phyloP scores from a whole-genome alignment of 2,888 invertebrate species.

The Lottia gigantea region DNA sequence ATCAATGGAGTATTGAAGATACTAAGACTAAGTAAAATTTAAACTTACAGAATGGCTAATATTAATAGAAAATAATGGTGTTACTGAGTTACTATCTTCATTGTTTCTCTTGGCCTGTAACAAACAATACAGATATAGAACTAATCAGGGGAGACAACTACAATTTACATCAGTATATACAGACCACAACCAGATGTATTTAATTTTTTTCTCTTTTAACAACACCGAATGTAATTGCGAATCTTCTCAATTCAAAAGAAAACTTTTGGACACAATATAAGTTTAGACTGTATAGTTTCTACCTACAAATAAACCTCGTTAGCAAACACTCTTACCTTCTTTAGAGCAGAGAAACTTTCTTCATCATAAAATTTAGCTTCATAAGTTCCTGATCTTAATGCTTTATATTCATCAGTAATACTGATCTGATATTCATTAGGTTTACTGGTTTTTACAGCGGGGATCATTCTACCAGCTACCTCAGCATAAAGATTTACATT shows the following conservation, averaged over 20 bases:
- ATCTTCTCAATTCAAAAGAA: too few relatives aligned
- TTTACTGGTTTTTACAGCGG: slow-evolving; percentile 81
- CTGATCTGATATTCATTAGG: slow-evolving; percentile 89
- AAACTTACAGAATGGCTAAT: slow-evolving; percentile 74
- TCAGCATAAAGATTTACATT: slow-evolving; percentile 87
- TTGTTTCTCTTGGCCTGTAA: slow-evolving; percentile 71
- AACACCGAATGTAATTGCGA: too few relatives aligned
- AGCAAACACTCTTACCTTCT: slow-evolving; percentile 75
- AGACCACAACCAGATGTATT: too few relatives aligned
- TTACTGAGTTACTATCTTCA: slow-evolving; percentile 77
- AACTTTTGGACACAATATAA: too few relatives aligned
- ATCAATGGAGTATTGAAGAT: too few relatives aligned
- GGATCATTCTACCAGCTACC: slow-evolving; percentile 85
- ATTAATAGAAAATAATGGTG: slow-evolving; percentile 79
- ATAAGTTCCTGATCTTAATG: slow-evolving; percentile 84
- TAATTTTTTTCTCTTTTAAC: too few relatives aligned
- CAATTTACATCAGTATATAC: too few relatives aligned
- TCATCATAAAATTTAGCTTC: slow-evolving; percentile 88
- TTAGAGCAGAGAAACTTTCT: slow-evolving; percentile 87
- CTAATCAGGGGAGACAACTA: too few relatives aligned
- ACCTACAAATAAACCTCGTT: too few relatives aligned
- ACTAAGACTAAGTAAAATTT: too few relatives aligned
- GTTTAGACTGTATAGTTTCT: too few relatives aligned
- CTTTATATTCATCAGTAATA: slow-evolving; percentile 89
- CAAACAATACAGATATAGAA: neutral